Conservation (phyloP, 1,140 invertebrate species). For the Sminthurides bifidus region DNA sequence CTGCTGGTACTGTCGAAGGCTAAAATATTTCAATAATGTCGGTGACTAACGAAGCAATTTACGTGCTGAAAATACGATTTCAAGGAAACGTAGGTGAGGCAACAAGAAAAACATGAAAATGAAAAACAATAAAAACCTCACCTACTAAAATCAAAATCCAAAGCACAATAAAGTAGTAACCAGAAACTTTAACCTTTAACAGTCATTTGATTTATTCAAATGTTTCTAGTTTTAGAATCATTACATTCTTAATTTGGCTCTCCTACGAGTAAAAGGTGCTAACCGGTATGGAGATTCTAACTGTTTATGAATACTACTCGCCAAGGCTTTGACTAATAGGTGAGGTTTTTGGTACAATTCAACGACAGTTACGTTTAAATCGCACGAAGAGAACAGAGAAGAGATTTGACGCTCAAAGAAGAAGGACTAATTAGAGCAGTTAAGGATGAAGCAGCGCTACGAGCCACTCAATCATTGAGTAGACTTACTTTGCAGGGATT, state of each 20-base stretch:
- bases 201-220: too few relatives aligned
- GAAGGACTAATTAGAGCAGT: not conserved
- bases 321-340: slow-evolving; percentile 7
- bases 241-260: too few relatives aligned
- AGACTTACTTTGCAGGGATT: slow-evolving; percentile 40
- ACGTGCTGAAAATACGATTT: not conserved
- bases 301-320: not conserved
- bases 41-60: too few relatives aligned
- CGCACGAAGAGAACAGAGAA: not conserved
- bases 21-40: not conserved
- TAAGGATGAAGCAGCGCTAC: not conserved
- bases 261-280: too few relatives aligned
- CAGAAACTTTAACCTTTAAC: too few relatives aligned
- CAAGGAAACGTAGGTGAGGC: not conserved
- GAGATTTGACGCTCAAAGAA: not conserved
- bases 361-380: not conserved
- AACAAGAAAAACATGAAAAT: not conserved
- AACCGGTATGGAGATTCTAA: too few relatives aligned
- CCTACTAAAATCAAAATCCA: not conserved
- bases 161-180: too few relatives aligned
- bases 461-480: not conserved
- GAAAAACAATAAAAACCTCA: not conserved
- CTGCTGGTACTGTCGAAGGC: not conserved
- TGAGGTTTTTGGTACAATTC: slow-evolving; percentile 8
- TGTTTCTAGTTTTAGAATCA: too few relatives aligned